phyloP scores from a whole-genome alignment of 2,888 invertebrate genomes.

The Chydorus sphaericus region DNA sequence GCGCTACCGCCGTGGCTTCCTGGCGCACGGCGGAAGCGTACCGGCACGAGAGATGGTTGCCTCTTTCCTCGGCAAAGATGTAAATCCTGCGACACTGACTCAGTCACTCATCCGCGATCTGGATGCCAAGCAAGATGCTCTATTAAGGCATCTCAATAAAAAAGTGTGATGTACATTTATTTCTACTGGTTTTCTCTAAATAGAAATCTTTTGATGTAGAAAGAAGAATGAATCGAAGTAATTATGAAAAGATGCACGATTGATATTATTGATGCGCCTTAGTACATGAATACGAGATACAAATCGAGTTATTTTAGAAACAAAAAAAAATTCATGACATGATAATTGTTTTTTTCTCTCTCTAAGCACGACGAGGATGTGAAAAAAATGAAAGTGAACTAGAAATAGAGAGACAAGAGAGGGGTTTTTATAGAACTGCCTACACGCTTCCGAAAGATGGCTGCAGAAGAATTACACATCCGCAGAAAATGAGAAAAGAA shows the following conservation, averaged over 20 bases:
- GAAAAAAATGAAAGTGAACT: neutral
- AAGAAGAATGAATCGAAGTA: neutral
- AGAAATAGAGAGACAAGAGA: neutral
- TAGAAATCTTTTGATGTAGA: neutral
- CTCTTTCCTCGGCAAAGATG: conserved; percentile 59
- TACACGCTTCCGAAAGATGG: no score
- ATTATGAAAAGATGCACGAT: neutral
- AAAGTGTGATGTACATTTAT: neutral
- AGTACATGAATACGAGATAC: neutral
- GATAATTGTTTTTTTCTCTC: neutral
- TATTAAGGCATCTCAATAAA: neutral
- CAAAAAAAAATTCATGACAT: neutral
- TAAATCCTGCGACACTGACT: conserved; percentile 61
- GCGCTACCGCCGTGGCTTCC: conserved; percentile 54
- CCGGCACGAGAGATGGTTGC: conserved; percentile 62
- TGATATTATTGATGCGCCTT: neutral
- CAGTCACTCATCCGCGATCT: conserved; percentile 48
- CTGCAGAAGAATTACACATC: no score
- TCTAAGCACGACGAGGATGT: conserved; percentile 1
- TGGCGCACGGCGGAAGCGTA: conserved; percentile 75
- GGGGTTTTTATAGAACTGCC: no score
- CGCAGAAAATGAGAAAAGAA: no score
- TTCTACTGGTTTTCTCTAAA: neutral
- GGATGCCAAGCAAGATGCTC: conserved; percentile 16
- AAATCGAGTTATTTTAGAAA: no score